phyloP scores from a whole-genome alignment of 2,797 vertebrate genomes.

The Neopelma chrysocephalum region DNA sequence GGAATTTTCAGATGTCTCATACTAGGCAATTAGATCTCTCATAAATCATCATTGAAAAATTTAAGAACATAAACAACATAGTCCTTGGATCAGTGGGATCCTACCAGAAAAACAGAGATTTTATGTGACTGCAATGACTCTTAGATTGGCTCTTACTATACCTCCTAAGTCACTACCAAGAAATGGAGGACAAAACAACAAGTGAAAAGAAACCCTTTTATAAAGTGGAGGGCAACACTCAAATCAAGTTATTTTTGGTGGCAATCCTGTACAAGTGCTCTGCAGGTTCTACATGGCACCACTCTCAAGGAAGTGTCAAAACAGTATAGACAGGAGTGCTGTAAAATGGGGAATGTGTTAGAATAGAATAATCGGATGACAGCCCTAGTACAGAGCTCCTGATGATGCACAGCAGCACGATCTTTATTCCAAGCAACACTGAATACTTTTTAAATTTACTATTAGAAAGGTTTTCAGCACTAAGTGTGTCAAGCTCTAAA shows the following conservation, averaged over 20 bases:
- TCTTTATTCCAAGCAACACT: background rate
- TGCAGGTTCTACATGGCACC: background rate
- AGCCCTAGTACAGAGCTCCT: background rate
- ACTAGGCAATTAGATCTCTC: background rate
- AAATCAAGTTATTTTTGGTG: background rate
- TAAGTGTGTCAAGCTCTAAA: constrained; percentile 24
- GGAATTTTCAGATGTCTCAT: background rate
- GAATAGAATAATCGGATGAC: background rate
- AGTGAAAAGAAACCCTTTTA: background rate
- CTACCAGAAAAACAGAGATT: background rate
- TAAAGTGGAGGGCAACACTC: background rate
- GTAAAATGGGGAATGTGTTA: background rate
- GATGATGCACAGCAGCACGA: background rate
- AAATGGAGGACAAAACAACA: background rate
- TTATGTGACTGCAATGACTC: background rate
- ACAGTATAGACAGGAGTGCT: background rate
- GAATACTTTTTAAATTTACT: constrained; percentile 1
- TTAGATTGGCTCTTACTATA: background rate
- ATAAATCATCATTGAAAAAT: background rate
- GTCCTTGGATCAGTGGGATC: background rate
- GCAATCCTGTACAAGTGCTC: background rate
- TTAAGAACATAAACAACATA: background rate
- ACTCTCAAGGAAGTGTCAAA: background rate
- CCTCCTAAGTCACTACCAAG: background rate
- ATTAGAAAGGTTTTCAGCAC: constrained; percentile 19